Evolutionary conservation across 2,888 invertebrate genomes (phyloP).

Genomic region (Salticus scenicus): DNA sequence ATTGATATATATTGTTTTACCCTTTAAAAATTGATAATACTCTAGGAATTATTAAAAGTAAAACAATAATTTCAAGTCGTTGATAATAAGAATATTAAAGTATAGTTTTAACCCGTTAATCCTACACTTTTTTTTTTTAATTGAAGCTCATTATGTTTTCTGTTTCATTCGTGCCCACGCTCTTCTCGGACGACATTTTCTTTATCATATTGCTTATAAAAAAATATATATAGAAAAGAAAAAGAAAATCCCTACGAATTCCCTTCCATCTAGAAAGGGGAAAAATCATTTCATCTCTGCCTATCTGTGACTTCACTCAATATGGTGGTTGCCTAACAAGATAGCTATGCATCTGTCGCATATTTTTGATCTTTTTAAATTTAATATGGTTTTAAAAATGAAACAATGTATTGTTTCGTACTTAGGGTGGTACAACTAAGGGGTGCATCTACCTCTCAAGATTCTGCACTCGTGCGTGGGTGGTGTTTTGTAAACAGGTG

Average conservation of each 20-base stretch:
- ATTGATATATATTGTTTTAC: too few relatives aligned
- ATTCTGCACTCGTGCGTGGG: conserved; percentile 35
- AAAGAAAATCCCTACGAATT: neutral
- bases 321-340: conserved; percentile 1
- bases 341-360: neutral
- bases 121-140: neutral
- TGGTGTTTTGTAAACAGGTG: conserved; percentile 65
- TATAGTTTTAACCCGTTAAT: too few relatives aligned
- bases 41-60: too few relatives aligned
- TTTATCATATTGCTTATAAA: neutral
- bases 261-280: neutral
- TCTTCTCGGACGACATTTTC: neutral
- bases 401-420: neutral
- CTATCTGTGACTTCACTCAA: conserved; percentile 2
- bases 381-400: neutral
- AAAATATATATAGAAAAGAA: too few relatives aligned
- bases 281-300: neutral
- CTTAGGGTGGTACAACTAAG: neutral
- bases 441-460: neutral
- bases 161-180: neutral
- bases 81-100: too few relatives aligned
- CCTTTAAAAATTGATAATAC: too few relatives aligned
- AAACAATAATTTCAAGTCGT: too few relatives aligned
- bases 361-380: neutral
- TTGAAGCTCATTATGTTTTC: neutral